A percentile compares a stretch with the other conserved stretches of the same genome.
Conservation (phyloP, 1,140 invertebrate genomes). For the Grapholita molesta region DNA sequence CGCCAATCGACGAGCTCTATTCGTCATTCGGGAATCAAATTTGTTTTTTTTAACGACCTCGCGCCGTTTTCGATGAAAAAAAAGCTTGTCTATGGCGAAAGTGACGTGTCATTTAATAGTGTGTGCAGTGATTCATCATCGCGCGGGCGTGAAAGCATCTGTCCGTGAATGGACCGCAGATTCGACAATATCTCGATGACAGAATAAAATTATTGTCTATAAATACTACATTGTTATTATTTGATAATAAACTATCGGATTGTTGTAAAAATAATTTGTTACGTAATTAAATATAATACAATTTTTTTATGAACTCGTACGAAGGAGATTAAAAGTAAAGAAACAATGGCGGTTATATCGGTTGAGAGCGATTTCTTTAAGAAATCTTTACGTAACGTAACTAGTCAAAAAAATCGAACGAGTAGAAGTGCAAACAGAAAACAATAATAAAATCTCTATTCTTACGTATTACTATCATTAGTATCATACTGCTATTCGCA, state of each 20-base stretch:
- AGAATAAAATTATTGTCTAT: background rate
- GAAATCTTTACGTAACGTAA: too few relatives aligned
- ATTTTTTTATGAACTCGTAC: too few relatives aligned
- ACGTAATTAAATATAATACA: too few relatives aligned
- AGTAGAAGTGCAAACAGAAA: too few relatives aligned
- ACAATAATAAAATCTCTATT: too few relatives aligned
- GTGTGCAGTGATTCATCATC: background rate
- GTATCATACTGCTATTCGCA: background rate
- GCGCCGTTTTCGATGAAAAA: background rate
- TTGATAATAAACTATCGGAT: background rate
- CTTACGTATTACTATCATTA: background rate
- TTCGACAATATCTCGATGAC: background rate
- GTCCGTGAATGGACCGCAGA: background rate
- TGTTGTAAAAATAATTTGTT: too few relatives aligned
- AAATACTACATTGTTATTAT: background rate
- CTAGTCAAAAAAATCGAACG: too few relatives aligned
- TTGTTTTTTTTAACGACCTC: constrained; percentile 7
- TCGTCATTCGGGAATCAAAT: constrained; percentile 4
- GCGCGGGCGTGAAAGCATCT: background rate
- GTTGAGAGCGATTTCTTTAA: too few relatives aligned
- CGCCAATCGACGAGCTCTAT: constrained; percentile 2
- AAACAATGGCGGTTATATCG: too few relatives aligned
- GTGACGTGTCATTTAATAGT: background rate
- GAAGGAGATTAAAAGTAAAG: too few relatives aligned
- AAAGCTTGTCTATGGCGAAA: background rate